These are phyloP conservation scores for Hipparchia sbordonii DNA, from an alignment of 2,888 invertebrate species.

Conservation along the genomic window DNA sequence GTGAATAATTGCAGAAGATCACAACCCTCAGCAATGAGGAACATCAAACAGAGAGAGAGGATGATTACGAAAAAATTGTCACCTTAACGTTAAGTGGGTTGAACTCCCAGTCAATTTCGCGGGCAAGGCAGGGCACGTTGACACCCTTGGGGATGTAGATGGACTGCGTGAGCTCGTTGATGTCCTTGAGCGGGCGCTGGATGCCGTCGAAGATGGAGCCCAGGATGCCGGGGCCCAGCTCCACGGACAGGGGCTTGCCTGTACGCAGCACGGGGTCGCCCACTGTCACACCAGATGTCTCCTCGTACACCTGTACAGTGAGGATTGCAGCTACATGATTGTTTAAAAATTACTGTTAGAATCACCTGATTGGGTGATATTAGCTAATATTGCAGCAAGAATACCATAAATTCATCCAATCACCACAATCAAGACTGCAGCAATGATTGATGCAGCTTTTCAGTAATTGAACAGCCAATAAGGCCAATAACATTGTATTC, in stretches of 20 bases:
- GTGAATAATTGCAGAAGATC: no score
- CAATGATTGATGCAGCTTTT: no score
- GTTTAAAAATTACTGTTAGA: no score
- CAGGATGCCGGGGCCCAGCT: constrained; percentile 99
- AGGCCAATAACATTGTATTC: no score
- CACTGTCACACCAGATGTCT: constrained; percentile 99
- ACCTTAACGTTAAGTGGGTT: constrained; percentile 92
- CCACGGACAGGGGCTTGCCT: constrained; percentile 99
- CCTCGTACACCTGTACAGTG: constrained; percentile 89
- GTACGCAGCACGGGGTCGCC: constrained; percentile 99
- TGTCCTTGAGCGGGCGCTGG: constrained; percentile 98
- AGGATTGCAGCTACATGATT: no score
- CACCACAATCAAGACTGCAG: no score
- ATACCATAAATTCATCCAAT: no score
- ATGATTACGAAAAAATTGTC: not conserved
- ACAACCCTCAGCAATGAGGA: no score
- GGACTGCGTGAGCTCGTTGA: constrained; percentile 95
- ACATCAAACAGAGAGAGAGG: no score
- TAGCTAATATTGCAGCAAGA: no score
- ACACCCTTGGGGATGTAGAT: constrained; percentile 99
- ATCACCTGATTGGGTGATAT: no score
- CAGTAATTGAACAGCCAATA: no score
- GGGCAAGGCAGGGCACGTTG: constrained; percentile 95
- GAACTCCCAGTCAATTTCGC: constrained; percentile 95
- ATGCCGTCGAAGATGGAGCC: constrained; percentile 99